phyloP scores from a whole-genome alignment of 2,888 invertebrate species.

The Sinhomidia bicolor region DNA sequence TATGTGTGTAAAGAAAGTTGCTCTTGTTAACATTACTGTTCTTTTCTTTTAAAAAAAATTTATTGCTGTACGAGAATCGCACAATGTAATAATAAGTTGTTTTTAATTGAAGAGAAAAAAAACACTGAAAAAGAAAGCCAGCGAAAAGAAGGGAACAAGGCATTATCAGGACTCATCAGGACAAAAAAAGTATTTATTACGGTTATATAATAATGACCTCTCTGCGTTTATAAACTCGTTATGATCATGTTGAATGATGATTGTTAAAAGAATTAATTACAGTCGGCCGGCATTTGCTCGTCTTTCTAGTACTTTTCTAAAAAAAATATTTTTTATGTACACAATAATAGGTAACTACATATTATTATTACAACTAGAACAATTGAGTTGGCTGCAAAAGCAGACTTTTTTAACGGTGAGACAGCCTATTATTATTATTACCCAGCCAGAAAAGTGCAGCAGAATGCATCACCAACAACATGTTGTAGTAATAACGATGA shows the following conservation, averaged over 20 bases:
- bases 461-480: not conserved
- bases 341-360: not conserved
- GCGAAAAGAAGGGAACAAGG: constrained; percentile 12
- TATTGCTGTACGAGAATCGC: constrained; percentile 7
- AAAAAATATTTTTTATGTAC: not conserved
- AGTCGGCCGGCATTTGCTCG: constrained; percentile 63
- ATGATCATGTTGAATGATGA: constrained; percentile 72
- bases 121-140: constrained; percentile 16
- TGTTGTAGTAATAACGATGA: not conserved
- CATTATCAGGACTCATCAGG: no score
- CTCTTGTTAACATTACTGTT: not conserved
- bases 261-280: constrained; percentile 66
- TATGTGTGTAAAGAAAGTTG: not conserved
- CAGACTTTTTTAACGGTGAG: not conserved
- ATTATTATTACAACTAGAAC: constrained; percentile 22
- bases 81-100: not conserved
- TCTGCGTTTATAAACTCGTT: constrained; percentile 72
- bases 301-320: constrained; percentile 11
- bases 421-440: not conserved
- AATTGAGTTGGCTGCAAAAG: constrained; percentile 32
- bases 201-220: constrained; percentile 71
- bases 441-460: not conserved
- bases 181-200: constrained; percentile 67
- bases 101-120: not conserved
- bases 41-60: constrained; percentile 3